Conservation (phyloP, 53 echinoderm and acorn worm genomes). For the Paelopatides confundens region DNA sequence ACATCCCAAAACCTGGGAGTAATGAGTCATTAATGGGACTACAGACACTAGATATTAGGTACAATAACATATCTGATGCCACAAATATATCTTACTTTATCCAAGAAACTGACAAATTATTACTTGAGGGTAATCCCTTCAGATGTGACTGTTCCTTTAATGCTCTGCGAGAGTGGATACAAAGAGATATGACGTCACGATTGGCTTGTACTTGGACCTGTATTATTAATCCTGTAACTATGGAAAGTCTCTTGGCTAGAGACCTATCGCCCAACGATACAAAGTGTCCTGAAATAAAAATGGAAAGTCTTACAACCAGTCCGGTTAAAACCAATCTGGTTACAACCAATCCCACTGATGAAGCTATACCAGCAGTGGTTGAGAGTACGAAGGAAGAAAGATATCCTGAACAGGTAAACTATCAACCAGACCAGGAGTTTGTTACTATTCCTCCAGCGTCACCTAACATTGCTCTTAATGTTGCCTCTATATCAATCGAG, state of each 20-base stretch:
- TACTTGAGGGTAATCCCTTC: constrained; percentile 3
- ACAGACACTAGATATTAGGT: not conserved
- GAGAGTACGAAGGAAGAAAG: too few relatives aligned
- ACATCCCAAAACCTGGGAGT: too few relatives aligned
- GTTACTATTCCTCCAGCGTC: not conserved
- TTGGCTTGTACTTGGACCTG: not conserved
- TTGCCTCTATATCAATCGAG: not conserved
- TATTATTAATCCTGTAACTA: not conserved
- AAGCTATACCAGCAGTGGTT: not conserved
- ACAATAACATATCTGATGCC: constrained; percentile 10
- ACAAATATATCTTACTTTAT: not conserved
- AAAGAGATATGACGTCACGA: not conserved
- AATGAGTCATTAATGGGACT: too few relatives aligned
- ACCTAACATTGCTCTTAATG: not conserved
- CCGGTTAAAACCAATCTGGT: not conserved
- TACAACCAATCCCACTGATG: not conserved
- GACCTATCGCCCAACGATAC: not conserved
- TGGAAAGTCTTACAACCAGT: not conserved
- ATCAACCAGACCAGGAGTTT: too few relatives aligned
- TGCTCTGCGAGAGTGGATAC: not conserved
- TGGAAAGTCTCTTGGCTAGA: not conserved
- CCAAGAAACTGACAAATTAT: not conserved
- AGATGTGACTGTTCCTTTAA: not conserved
- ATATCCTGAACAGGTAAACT: too few relatives aligned
- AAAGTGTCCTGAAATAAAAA: not conserved